A percentile compares a stretch with the other conserved stretches of the same genome.
Evolutionary conservation across 2,888 invertebrate species (phyloP).

Genomic region (Rhingia campestris): DNA sequence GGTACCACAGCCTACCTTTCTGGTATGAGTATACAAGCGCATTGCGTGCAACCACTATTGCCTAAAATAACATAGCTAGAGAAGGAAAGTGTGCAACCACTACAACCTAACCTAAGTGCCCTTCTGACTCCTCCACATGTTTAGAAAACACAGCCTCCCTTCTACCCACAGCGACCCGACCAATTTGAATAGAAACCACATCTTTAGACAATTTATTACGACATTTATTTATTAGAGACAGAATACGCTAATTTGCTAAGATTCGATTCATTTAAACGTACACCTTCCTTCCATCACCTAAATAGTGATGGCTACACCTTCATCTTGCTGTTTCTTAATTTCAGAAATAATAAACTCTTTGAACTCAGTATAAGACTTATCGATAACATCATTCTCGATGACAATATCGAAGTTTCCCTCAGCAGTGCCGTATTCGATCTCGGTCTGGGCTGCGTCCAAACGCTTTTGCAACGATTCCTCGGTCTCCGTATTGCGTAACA

Average conservation of each 20-base stretch:
- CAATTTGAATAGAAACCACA: neutral
- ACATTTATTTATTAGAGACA: neutral
- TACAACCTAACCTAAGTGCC: too few relatives aligned
- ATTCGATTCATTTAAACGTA: too few relatives aligned
- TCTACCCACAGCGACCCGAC: neutral
- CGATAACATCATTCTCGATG: slow-evolving; percentile 92
- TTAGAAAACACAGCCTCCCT: neutral
- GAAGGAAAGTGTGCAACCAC: too few relatives aligned
- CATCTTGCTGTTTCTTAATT: slow-evolving; percentile 84
- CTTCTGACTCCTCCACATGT: too few relatives aligned
- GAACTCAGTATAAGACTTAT: slow-evolving; percentile 90
- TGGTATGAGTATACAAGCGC: too few relatives aligned
- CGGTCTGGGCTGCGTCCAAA: slow-evolving; percentile 89
- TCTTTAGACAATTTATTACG: neutral
- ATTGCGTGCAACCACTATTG: too few relatives aligned
- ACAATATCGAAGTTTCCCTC: slow-evolving; percentile 92
- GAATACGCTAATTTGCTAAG: neutral
- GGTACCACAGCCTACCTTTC: too few relatives aligned
- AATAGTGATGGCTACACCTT: slow-evolving; percentile 82
- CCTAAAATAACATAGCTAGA: too few relatives aligned
- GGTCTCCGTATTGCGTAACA: slow-evolving; percentile 93
- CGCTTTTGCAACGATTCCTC: slow-evolving; percentile 92
- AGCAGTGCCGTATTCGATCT: slow-evolving; percentile 91
- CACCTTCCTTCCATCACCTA: neutral
- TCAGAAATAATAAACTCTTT: slow-evolving; percentile 88